Base-by-base conservation (phyloP, 2,797 vertebrate genomes). In the Synanceia verrucosa region DNA sequence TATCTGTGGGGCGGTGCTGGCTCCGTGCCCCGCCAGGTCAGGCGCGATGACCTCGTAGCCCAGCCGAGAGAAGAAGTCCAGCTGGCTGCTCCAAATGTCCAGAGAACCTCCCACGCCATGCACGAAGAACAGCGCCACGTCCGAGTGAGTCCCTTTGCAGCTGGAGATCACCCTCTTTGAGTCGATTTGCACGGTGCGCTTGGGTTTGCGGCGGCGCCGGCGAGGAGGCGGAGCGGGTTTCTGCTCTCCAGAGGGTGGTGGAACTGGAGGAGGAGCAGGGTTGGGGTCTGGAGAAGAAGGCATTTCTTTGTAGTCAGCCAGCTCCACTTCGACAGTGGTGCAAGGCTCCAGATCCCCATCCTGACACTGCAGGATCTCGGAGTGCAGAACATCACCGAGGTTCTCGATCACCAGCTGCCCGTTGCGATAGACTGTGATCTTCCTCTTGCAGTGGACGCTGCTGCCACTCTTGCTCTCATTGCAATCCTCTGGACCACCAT, bases 11-110 rank as follows among this genome's bases (percentile, higher is more conserved):
- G 95, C 96, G 0, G 94, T 96, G 88, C 98, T 99, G 79, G 94
- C 95, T 2, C 97, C 97, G 0, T 99, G 98, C 0, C 97, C 98
- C 0, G 97, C 97, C 82, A 99, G 85, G 68, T 99, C 97, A 0
- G 96, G 97, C 0, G 97, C 97, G 28, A 99, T 96, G 82, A 98
- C 97, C 87, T 99, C 97, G 0, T 99, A 99, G 6, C 97, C 98
- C 72, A 98, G 86, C 29, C 93, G 91, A 62, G 95, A 94, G 44
- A 99, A 99, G 86, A 99, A 99, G 71, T 97, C 96, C 89, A 99
- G 88, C 89, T 99, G 98, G 82, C 97, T 96, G 84, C 95, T 94
- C 98, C 98, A 99, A 91, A 99, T 99, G 87, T 98, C 97, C 87
- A 98, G 85, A 0, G 98, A 99, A 29, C 98, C 97, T 0, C 98